These are phyloP conservation scores for Gallinago stenura DNA, from an alignment of 2,797 vertebrate species.

Conservation along the genomic window DNA sequence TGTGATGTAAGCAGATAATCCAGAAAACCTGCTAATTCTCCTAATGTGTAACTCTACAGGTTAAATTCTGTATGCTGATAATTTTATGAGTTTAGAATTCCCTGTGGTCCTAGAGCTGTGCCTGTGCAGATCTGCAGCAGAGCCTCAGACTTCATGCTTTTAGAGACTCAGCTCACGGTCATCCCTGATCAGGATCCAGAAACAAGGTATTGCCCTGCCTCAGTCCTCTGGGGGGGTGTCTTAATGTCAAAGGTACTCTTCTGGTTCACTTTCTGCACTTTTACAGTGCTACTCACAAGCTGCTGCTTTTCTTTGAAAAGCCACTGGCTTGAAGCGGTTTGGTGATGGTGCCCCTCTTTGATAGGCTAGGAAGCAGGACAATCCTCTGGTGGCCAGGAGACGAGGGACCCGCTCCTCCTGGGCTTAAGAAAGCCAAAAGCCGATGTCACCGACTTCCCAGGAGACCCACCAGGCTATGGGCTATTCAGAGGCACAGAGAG, in stretches of 20 bases:
- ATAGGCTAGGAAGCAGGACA: background rate
- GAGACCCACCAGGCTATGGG: background rate
- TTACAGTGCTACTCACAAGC: background rate
- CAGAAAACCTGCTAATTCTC: background rate
- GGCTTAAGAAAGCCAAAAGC: background rate
- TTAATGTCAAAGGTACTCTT: background rate
- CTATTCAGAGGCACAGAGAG: background rate
- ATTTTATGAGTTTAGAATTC: background rate
- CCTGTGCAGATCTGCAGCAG: background rate
- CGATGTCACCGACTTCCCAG: fast-evolving
- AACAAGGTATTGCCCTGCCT: background rate
- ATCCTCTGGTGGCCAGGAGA: background rate
- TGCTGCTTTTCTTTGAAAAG: background rate
- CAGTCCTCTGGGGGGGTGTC: background rate
- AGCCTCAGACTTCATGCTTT: background rate
- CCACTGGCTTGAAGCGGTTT: background rate
- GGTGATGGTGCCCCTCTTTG: background rate
- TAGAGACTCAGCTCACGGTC: background rate
- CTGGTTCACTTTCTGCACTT: background rate
- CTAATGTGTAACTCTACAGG: background rate
- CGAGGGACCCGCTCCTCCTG: background rate
- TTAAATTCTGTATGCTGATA: background rate
- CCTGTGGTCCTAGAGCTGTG: background rate
- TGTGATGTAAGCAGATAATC: background rate
- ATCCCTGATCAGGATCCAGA: background rate